Evolutionary conservation across 2,797 vertebrate genomes (phyloP).

Genomic region (Hapalemur alaotrensis): DNA sequence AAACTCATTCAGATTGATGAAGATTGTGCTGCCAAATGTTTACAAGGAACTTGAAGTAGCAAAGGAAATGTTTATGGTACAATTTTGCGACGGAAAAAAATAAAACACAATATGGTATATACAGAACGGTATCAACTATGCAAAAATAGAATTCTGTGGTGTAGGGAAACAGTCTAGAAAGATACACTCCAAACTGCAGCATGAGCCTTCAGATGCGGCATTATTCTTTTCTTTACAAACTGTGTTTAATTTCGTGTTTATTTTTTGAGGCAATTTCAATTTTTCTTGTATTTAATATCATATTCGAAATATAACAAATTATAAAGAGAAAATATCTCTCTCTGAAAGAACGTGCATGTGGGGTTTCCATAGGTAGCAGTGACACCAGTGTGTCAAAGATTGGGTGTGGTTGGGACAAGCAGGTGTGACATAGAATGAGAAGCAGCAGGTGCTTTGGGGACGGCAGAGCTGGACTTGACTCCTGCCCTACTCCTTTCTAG

Average conservation of each 20-base stretch:
- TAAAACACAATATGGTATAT: background rate
- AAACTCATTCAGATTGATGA: conserved; percentile 46
- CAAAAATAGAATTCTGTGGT: background rate
- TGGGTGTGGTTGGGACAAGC: rapidly evolving
- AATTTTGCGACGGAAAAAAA: conserved; percentile 4
- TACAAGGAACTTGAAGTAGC: conserved; percentile 20
- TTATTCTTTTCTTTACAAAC: background rate
- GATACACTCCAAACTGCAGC: rapidly evolving
- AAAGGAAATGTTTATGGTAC: conserved; percentile 44
- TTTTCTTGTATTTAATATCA: background rate
- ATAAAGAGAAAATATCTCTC: background rate
- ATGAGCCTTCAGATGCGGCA: rapidly evolving
- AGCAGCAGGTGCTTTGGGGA: rapidly evolving
- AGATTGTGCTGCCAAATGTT: background rate
- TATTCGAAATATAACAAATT: background rate
- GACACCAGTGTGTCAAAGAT: rapidly evolving
- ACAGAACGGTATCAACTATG: background rate
- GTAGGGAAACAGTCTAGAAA: background rate
- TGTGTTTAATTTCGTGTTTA: background rate
- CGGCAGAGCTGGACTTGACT: background rate
- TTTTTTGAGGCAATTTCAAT: background rate
- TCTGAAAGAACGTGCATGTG: background rate
- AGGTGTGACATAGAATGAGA: background rate
- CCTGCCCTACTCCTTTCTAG: background rate
- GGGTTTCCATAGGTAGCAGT: background rate